These are phyloP conservation scores for Myrmophylax atrothorax DNA, from an alignment of 2,113 vertebrate genomes.

Conservation along the genomic window DNA sequence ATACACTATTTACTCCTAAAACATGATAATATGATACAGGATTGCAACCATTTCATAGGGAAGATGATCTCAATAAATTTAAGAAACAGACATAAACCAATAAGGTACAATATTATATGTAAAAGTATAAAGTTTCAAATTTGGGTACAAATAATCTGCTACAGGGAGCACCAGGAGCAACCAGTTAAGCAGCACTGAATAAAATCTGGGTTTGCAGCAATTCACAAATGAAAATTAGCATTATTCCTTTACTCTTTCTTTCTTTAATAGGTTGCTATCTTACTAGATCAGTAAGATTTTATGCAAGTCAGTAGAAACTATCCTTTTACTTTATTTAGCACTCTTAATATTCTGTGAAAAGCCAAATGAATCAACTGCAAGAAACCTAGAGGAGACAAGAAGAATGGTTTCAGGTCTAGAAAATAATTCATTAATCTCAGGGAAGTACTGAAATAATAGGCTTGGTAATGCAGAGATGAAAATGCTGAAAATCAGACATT, in stretches of 20 bases:
- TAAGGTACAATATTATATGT: background rate
- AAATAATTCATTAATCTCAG: background rate
- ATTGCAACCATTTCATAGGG: background rate
- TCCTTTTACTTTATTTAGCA: background rate
- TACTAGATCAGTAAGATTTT: background rate
- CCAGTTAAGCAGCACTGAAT: background rate
- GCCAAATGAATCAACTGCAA: background rate
- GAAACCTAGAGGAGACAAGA: background rate
- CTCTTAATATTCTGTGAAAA: background rate
- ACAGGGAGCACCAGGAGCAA: background rate
- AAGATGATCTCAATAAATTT: background rate
- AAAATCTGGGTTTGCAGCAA: background rate
- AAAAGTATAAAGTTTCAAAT: background rate
- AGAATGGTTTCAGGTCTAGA: background rate
- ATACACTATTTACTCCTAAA: background rate
- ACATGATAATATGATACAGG: background rate
- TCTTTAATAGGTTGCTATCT: background rate
- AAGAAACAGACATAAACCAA: background rate
- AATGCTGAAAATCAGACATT: background rate
- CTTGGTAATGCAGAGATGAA: background rate
- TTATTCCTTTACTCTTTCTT: background rate
- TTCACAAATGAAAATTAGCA: background rate
- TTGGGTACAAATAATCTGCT: background rate
- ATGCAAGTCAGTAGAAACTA: background rate
- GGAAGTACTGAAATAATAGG: background rate